Conservation (phyloP, 2,888 invertebrate species). For the Galeruca laticollis region DNA sequence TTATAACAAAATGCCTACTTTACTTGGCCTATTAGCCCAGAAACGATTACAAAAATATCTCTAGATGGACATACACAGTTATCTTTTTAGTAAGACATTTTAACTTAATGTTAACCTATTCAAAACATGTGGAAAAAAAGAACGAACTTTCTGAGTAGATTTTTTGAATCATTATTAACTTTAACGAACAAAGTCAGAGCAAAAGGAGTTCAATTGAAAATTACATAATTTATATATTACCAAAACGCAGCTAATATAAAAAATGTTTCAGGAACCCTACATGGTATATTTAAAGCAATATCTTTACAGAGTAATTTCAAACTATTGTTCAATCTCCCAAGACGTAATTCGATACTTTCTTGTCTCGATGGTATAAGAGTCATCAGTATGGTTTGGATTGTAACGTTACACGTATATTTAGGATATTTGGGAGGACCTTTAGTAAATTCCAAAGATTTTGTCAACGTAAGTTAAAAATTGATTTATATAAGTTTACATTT, state of each 20-base stretch:
- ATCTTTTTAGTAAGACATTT: too few species aligned
- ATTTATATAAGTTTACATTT: not conserved
- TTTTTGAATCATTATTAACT: too few species aligned
- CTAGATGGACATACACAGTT: too few species aligned
- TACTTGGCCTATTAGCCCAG: too few species aligned
- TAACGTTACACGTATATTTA: conserved; percentile 64
- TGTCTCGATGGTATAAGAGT: conserved; percentile 52
- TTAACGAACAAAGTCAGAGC: too few species aligned
- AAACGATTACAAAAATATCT: too few species aligned
- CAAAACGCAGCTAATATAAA: not conserved
- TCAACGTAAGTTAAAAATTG: conserved; percentile 33
- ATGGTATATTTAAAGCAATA: conserved; percentile 34
- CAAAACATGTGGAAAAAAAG: too few species aligned
- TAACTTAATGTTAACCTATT: too few species aligned
- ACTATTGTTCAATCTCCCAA: conserved; percentile 40
- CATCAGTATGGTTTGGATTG: conserved; percentile 67
- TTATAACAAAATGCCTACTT: too few species aligned
- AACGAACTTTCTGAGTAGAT: too few species aligned
- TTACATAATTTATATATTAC: too few species aligned
- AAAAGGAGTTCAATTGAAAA: too few species aligned
- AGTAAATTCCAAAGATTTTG: conserved; percentile 41
- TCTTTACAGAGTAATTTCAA: conserved; percentile 40
- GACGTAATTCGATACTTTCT: conserved; percentile 37
- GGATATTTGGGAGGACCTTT: conserved; percentile 39
- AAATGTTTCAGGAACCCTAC: not conserved